These are phyloP conservation scores for Onychomys leucogaster DNA, from an alignment of 2,797 vertebrate species.

Conservation along the genomic window DNA sequence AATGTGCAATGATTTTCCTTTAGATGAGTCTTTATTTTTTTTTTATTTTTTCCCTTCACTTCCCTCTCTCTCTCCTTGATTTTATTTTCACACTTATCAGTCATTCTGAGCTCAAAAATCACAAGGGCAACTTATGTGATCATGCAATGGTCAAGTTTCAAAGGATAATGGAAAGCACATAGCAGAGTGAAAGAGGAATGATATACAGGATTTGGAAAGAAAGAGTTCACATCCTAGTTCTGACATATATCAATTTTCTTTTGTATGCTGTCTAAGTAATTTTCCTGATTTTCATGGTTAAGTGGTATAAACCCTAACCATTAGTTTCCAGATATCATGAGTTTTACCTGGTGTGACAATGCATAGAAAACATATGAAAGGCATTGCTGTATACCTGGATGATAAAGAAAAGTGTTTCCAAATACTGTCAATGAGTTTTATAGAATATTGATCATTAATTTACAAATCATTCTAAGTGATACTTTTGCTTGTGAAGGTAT, in stretches of 20 bases:
- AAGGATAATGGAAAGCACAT: not conserved
- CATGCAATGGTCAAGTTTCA: not conserved
- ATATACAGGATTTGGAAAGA: not conserved
- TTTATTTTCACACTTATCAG: slow-evolving; percentile 61
- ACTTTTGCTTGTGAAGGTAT: not conserved
- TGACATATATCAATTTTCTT: not conserved
- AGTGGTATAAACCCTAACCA: not conserved
- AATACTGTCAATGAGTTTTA: not conserved
- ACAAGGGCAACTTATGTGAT: slow-evolving; percentile 18
- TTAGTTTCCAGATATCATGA: not conserved
- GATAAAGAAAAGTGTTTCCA: not conserved
- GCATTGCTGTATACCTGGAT: not conserved
- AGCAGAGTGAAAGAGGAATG: not conserved
- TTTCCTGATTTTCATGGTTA: not conserved
- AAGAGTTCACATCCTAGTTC: not conserved
- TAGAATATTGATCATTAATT: not conserved
- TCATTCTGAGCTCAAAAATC: slow-evolving; percentile 29
- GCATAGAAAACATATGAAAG: not conserved
- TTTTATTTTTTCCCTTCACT: slow-evolving; percentile 31
- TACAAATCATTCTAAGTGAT: not conserved
- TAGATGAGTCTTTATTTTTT: slow-evolving; percentile 20
- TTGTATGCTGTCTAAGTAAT: not conserved
- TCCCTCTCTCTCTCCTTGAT: not conserved
- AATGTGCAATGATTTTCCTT: slow-evolving; percentile 73
- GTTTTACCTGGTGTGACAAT: not conserved